phyloP scores from a whole-genome alignment of 1,140 invertebrate species.

The Steinernema khuongi region DNA sequence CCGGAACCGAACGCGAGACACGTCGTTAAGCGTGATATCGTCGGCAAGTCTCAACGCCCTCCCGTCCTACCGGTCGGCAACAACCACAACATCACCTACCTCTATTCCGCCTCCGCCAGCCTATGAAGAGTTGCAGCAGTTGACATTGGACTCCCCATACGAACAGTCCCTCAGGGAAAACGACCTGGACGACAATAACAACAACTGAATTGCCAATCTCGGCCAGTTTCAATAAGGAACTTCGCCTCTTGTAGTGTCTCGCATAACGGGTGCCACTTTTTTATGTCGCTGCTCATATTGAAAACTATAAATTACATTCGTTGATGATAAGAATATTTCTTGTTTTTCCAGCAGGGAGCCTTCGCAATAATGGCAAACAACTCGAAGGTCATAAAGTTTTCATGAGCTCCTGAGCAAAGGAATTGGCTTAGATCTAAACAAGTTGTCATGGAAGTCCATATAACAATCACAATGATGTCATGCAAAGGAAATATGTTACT shows the following conservation, averaged over 20 bases:
- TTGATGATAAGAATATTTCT: no score
- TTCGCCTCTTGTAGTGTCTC: background rate
- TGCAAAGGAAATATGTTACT: no score
- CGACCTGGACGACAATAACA: background rate
- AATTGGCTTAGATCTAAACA: no score
- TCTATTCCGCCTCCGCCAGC: background rate
- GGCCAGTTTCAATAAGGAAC: background rate
- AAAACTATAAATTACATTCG: background rate
- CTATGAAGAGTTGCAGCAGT: conserved; percentile 15
- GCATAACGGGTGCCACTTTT: background rate
- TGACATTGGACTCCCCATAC: conserved; percentile 8
- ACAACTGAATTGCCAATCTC: background rate
- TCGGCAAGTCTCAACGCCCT: conserved; percentile 4
- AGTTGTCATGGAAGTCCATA: no score
- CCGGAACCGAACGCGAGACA: conserved; percentile 8
- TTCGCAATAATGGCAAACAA: no score
- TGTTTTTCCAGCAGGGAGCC: no score
- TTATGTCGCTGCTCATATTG: background rate
- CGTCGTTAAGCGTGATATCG: conserved; percentile 1
- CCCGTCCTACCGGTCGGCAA: conserved; percentile 5
- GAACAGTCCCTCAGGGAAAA: background rate
- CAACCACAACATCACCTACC: background rate
- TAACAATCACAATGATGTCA: no score
- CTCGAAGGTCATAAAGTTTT: no score
- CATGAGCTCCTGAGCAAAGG: no score